Percentiles rank a stretch among this genome's conserved stretches.
Conservation (phyloP, 2,113 vertebrate genomes). For the Epinephelus fuscoguttatus region DNA sequence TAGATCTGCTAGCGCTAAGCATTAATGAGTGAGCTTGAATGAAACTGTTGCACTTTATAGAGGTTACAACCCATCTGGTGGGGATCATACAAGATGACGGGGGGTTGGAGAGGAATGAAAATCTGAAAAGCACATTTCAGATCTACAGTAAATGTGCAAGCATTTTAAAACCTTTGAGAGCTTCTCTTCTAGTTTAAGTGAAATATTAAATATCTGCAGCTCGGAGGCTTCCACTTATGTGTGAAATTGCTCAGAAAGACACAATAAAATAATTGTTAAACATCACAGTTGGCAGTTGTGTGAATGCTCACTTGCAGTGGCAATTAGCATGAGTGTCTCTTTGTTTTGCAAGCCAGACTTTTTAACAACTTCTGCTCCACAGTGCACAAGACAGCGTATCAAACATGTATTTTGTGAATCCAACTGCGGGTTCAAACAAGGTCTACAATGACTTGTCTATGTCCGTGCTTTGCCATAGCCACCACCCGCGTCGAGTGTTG, state of each 20-base stretch:
- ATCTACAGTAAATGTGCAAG: background rate
- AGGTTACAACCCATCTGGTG: constrained; percentile 21
- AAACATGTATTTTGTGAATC: background rate
- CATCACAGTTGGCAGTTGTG: constrained; percentile 30
- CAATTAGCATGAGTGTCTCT: constrained; percentile 20
- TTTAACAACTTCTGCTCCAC: constrained; percentile 6
- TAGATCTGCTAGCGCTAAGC: background rate
- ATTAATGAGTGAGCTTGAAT: constrained; percentile 6
- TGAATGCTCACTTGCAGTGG: constrained; percentile 11
- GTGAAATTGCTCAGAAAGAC: constrained; percentile 31
- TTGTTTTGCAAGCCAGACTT: constrained; percentile 10
- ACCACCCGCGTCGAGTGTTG: background rate
- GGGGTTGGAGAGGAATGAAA: constrained; percentile 1
- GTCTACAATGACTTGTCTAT: background rate
- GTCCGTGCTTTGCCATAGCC: constrained; percentile 4
- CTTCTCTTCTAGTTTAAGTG: background rate
- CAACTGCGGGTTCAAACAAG: background rate
- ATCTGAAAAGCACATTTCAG: constrained; percentile 17
- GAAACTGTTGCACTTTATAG: constrained; percentile 30
- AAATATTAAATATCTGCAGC: constrained; percentile 5
- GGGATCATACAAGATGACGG: background rate
- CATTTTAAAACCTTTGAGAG: background rate
- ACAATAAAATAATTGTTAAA: constrained; percentile 25
- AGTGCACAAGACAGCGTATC: background rate
- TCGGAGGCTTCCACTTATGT: background rate